These are phyloP conservation scores for Sardina pilchardus DNA, from an alignment of 2,113 vertebrate species.

Conservation along the genomic window DNA sequence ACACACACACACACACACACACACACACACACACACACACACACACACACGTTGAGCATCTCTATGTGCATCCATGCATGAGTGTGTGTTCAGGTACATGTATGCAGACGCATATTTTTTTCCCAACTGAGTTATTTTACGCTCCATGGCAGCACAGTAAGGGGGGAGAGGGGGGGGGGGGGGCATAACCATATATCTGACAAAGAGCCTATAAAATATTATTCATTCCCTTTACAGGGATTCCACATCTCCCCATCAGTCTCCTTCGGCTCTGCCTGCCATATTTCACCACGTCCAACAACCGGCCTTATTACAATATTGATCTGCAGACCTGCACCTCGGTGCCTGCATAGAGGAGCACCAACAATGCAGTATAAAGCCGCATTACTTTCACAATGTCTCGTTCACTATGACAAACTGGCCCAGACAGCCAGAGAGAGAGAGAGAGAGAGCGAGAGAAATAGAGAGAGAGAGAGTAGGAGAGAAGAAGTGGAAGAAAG, in stretches of 20 bases:
- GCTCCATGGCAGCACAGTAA: neutral
- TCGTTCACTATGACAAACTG: conserved; percentile 18
- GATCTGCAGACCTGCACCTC: neutral
- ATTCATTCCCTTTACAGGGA: conserved; percentile 19
- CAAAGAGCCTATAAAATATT: conserved; percentile 17
- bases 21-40: conserved; percentile 8
- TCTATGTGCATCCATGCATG: neutral
- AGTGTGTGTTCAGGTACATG: neutral
- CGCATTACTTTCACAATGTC: neutral
- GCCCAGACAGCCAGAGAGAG: neutral
- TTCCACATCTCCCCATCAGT: neutral
- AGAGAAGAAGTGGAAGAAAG: neutral
- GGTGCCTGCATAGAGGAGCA: neutral
- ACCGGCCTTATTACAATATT: conserved; percentile 3
- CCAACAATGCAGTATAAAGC: neutral
- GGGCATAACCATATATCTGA: neutral
- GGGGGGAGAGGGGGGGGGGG: too few species aligned
- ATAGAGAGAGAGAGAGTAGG: neutral
- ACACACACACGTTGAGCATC: neutral
- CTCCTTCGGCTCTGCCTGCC: neutral
- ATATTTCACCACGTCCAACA: neutral
- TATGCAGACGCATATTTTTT: neutral
- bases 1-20: neutral
- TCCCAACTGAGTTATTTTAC: neutral
- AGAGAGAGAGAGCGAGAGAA: neutral